These are phyloP conservation scores for Herminia tarsipennalis DNA, from an alignment of 2,888 invertebrate species.

Conservation along the genomic window DNA sequence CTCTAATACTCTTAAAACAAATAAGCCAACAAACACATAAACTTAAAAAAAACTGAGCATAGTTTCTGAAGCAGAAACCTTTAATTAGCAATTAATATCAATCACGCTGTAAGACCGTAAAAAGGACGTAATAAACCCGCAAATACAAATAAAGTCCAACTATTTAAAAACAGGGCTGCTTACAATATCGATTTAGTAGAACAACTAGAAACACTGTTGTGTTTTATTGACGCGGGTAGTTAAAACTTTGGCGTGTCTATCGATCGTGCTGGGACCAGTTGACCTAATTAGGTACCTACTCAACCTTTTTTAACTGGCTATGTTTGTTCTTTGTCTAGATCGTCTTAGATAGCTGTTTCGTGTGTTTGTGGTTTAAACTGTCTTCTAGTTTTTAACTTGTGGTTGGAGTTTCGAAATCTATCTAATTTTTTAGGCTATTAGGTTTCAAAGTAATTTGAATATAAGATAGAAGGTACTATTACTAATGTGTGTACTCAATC, in stretches of 20 bases:
- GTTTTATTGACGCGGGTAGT: slow-evolving; percentile 69
- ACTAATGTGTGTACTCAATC: too few species aligned
- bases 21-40: too few species aligned
- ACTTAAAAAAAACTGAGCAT: too few species aligned
- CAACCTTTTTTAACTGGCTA: slow-evolving; percentile 67
- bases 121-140: slow-evolving; percentile 19
- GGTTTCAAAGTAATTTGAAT: too few species aligned
- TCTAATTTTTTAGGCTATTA: too few species aligned
- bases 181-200: slow-evolving; percentile 63
- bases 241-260: slow-evolving; percentile 63
- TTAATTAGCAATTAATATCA: too few species aligned
- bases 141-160: slow-evolving; percentile 16
- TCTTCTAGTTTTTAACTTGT: not conserved
- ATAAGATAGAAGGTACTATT: too few species aligned
- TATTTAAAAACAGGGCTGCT: slow-evolving; percentile 35
- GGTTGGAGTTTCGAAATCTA: slow-evolving; percentile 2
- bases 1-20: too few species aligned
- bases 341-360: slow-evolving; percentile 9
- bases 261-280: slow-evolving; percentile 68
- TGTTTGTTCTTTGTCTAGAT: slow-evolving; percentile 45
- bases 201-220: slow-evolving; percentile 64
- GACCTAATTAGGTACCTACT: slow-evolving; percentile 81
- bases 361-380: not conserved
- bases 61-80: too few species aligned
- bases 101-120: too few species aligned